Evolutionary conservation across 2,113 vertebrate genomes (phyloP), one percentile per base, ranked within the genome.

Genomic region (Glareola pratincola): DNA sequence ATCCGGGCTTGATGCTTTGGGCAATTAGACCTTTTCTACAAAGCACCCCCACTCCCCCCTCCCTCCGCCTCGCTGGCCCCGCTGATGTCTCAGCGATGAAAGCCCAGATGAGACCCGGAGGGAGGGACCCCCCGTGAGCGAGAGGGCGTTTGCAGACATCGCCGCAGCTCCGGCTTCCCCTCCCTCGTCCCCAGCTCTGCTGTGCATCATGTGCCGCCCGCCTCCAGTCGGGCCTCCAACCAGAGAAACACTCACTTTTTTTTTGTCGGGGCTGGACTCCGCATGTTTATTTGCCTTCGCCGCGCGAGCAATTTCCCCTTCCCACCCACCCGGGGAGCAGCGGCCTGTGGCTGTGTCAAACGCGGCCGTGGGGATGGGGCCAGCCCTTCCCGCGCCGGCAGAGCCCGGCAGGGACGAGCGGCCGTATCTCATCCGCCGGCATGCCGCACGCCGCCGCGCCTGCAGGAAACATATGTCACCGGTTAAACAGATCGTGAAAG

Each of bases 391-490:
- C 14, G 16, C 1, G 21, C 76, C 62, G 37, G 89, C 85, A 54
- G 63, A 67, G 94, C 87, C 71, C 37, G 81, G 88, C 93, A 54
- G 81, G 85, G 94, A 43, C 21, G 36, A 77, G 88, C 15, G 56
- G 90, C 94, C 80, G 29, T 96, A 94, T 91, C 93, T 94, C 94
- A 94, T 83, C 85, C 48, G 22, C 82, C 80, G 80, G 95, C 95
- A 85, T 47, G 93, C 88, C 68, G 95, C 94, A 60, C 30, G 29
- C 95, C 8, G 84, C 88, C 57, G 92, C n/a, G 94, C 94, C 97
- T 85, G 93, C 96, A 97, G 96, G 97, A 96, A 97, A 95, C 97
- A 96, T 94, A 94, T 97, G 97, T 97, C 97, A 96, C 96, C 82
- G 71, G 77, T 97, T 97, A 97, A 97, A 96, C 90, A 94, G 90